Percentiles rank a stretch among this genome's conserved stretches.
phyloP scores from a whole-genome alignment of 2,113 vertebrate genomes.

The Dryoscopus gambensis region DNA sequence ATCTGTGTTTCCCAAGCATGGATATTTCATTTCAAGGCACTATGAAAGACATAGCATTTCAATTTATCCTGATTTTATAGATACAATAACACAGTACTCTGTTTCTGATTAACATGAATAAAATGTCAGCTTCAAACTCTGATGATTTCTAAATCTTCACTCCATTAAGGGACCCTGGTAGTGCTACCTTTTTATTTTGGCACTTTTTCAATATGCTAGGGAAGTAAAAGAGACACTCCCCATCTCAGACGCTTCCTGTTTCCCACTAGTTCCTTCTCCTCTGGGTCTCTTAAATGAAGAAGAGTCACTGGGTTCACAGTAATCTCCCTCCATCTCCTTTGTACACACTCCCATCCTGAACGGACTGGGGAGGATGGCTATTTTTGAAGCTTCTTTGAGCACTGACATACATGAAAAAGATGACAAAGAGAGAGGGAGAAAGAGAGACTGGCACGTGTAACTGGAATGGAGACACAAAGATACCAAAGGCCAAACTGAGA shows the following conservation, averaged over 20 bases:
- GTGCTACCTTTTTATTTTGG: background rate
- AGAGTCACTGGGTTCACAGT: background rate
- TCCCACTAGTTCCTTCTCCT: background rate
- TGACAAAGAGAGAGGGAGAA: background rate
- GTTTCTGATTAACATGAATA: background rate
- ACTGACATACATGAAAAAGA: background rate
- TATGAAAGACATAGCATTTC: background rate
- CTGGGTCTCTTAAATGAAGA: background rate
- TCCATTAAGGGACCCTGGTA: background rate
- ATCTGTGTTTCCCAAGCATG: background rate
- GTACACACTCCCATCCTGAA: background rate
- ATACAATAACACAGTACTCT: background rate
- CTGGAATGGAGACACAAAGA: background rate
- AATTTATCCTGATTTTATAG: background rate
- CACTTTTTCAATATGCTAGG: background rate
- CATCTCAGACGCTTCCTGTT: background rate
- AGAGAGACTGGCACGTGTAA: background rate
- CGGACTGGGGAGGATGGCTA: background rate
- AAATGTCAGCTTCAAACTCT: background rate
- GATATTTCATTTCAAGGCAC: constrained; percentile 1
- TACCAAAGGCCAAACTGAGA: background rate
- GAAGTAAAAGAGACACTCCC: background rate
- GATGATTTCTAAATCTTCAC: background rate
- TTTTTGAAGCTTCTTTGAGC: background rate
- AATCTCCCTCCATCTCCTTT: background rate